Percentiles rank a stretch among this genome's conserved stretches.
Conservation (phyloP, 2,888 invertebrate genomes). For the Morinoia aosen region DNA sequence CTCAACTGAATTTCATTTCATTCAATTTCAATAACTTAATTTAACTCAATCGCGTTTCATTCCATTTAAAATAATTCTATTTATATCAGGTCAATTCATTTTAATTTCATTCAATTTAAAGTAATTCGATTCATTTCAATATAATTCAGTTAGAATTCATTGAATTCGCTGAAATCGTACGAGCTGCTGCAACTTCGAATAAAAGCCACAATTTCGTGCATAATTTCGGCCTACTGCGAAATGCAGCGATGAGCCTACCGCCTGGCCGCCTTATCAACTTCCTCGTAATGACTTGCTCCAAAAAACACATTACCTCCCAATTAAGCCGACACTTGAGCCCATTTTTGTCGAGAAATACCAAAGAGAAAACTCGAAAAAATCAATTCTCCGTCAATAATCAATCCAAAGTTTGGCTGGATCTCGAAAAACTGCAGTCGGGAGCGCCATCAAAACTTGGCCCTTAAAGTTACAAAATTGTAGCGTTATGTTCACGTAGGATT, state of each 20-base stretch:
- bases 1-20: too few relatives aligned
- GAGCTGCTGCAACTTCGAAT: too few relatives aligned
- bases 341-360: slow-evolving; percentile 10
- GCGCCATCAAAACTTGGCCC: background rate
- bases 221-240: background rate
- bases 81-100: too few relatives aligned
- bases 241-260: background rate
- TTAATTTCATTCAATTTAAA: too few relatives aligned
- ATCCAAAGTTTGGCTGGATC: slow-evolving; percentile 31
- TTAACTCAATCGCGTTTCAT: too few relatives aligned
- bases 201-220: too few relatives aligned
- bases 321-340: slow-evolving; percentile 22
- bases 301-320: slow-evolving; percentile 37
- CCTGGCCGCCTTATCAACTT: background rate
- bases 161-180: too few relatives aligned
- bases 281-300: background rate
- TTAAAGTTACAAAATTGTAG: background rate
- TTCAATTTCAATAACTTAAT: too few relatives aligned
- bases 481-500: background rate
- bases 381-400: slow-evolving; percentile 34
- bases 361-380: background rate
- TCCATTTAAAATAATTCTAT: too few relatives aligned
- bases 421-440: slow-evolving; percentile 21
- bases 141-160: too few relatives aligned
- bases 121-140: too few relatives aligned